These are phyloP conservation scores for Apodemia mormo DNA, from an alignment of 2,888 invertebrate genomes.

Conservation along the genomic window DNA sequence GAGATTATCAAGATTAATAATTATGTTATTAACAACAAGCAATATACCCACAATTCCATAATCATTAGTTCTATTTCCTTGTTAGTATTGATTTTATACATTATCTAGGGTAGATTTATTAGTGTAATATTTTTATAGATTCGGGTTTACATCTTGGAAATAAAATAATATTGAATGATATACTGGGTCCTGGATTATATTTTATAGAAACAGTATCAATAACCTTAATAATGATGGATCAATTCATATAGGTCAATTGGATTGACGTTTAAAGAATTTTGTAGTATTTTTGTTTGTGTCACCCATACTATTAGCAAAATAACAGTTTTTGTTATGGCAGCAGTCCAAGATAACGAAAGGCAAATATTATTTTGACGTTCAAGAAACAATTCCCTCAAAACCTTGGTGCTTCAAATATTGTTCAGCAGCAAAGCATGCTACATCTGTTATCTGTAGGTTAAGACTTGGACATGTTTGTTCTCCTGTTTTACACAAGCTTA, in stretches of 20 bases:
- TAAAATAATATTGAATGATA: not conserved
- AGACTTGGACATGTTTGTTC: too few relatives aligned
- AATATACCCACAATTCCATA: not conserved
- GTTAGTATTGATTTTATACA: not conserved
- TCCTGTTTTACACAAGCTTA: too few relatives aligned
- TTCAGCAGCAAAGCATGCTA: too few relatives aligned
- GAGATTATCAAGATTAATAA: not conserved
- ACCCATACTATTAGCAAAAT: too few relatives aligned
- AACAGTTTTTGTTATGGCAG: too few relatives aligned
- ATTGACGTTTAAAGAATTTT: not conserved
- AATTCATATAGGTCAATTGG: not conserved
- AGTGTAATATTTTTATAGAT: not conserved
- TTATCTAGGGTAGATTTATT: not conserved
- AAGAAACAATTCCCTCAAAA: too few relatives aligned
- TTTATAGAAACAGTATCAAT: not conserved
- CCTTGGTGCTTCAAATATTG: too few relatives aligned
- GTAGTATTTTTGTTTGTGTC: too few relatives aligned
- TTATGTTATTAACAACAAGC: not conserved
- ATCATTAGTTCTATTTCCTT: not conserved
- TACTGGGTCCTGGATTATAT: not conserved
- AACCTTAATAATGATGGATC: constrained; percentile 1
- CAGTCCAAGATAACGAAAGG: too few relatives aligned
- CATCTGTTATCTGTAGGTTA: too few relatives aligned
- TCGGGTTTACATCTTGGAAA: not conserved
- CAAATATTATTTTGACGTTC: too few relatives aligned